Evolutionary conservation across 1,140 invertebrate species (phyloP).

Genomic region (Zaprionus taronus): DNA sequence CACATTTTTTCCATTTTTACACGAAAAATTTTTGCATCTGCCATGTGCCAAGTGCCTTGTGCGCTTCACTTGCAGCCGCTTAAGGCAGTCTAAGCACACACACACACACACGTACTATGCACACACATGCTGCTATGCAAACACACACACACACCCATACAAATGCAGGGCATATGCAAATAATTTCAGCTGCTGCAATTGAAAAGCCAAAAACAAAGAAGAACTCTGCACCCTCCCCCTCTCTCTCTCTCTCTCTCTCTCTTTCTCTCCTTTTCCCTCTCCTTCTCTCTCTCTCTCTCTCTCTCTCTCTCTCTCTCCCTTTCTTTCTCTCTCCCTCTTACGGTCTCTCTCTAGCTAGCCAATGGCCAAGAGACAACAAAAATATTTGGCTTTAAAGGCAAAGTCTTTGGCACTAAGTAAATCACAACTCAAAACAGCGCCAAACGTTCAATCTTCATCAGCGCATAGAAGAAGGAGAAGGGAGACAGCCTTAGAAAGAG

Average conservation of each 20-base stretch:
- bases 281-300: neutral
- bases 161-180: slow-evolving; percentile 72
- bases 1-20: slow-evolving; percentile 62
- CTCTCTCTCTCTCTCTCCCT: neutral
- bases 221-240: neutral
- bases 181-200: slow-evolving; percentile 70
- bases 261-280: neutral
- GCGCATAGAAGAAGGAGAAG: slow-evolving; percentile 16
- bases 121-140: slow-evolving; percentile 17
- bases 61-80: slow-evolving; percentile 55
- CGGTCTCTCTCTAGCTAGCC: slow-evolving; percentile 3
- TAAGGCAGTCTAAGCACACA: slow-evolving; percentile 44
- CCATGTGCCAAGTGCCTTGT: slow-evolving; percentile 62
- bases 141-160: slow-evolving; percentile 7
- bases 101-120: slow-evolving; percentile 11
- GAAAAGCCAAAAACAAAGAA: slow-evolving; percentile 59
- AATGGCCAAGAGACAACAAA: slow-evolving; percentile 41
- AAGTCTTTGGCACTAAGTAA: slow-evolving; percentile 43
- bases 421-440: slow-evolving; percentile 47
- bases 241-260: neutral
- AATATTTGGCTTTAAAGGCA: slow-evolving; percentile 70
- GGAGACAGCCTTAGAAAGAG: neutral
- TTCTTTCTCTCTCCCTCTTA: neutral
- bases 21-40: slow-evolving; percentile 46
- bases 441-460: slow-evolving; percentile 70